These are phyloP conservation scores for Xanthia togata DNA, from an alignment of 2,888 invertebrate species.

Conservation along the genomic window DNA sequence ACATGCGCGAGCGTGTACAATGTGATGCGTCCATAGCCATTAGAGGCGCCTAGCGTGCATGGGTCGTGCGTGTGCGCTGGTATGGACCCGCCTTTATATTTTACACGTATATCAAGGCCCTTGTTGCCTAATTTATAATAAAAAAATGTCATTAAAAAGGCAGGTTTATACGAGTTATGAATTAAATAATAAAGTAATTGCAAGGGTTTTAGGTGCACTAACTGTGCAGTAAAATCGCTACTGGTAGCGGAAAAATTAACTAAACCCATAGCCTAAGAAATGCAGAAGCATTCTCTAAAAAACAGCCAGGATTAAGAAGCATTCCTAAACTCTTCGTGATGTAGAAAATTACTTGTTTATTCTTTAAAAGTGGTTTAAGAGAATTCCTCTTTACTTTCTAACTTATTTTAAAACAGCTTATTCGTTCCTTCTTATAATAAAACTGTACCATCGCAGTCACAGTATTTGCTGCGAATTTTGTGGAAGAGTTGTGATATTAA, in stretches of 20 bases:
- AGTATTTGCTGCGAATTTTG: slow-evolving; percentile 14
- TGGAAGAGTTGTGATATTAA: slow-evolving; percentile 31
- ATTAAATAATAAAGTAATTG: not conserved
- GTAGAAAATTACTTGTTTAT: slow-evolving; percentile 20
- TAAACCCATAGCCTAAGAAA: not conserved
- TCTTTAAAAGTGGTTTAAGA: slow-evolving; percentile 5
- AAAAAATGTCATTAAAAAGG: not conserved
- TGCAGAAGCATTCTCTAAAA: not conserved
- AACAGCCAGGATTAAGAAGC: not conserved
- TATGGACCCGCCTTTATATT: not conserved
- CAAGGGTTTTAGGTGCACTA: not conserved
- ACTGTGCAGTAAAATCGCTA: not conserved
- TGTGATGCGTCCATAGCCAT: no score
- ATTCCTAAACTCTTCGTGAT: not conserved
- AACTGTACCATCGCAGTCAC: not conserved
- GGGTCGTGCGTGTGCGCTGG: no score
- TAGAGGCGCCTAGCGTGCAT: no score
- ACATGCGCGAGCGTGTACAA: no score
- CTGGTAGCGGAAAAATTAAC: not conserved
- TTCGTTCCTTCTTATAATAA: slow-evolving; percentile 17
- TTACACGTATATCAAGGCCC: not conserved
- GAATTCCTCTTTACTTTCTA: not conserved
- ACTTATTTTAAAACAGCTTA: slow-evolving; percentile 22
- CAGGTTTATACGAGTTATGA: not conserved
- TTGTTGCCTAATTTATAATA: no score